Percentiles rank a stretch among this genome's conserved stretches.
Evolutionary conservation across 2,797 vertebrate species (phyloP).

Genomic region (Cossypha polioptera): DNA sequence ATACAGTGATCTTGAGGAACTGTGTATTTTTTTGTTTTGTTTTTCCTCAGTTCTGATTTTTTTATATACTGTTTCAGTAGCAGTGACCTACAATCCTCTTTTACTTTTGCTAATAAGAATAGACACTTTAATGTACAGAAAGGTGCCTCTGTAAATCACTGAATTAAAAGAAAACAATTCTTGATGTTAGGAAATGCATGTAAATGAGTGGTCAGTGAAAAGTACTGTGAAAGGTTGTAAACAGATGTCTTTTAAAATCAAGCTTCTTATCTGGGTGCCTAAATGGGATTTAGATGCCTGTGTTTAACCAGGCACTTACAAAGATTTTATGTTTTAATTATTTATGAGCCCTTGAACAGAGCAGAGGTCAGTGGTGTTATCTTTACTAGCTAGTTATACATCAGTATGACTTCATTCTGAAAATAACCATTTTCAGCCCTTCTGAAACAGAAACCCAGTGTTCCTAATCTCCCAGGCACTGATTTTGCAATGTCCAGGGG

Average conservation of each 20-base stretch:
- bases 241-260: background rate
- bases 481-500: background rate
- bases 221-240: background rate
- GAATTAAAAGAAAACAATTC: background rate
- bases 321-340: background rate
- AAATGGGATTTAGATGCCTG: background rate
- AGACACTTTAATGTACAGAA: background rate
- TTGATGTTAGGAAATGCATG: background rate
- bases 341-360: background rate
- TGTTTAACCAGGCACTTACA: background rate
- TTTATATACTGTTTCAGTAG: background rate
- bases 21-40: background rate
- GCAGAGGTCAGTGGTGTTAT: background rate
- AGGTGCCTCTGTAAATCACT: conserved; percentile 1
- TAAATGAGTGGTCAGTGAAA: background rate
- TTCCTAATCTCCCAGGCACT: background rate
- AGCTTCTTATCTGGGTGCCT: background rate
- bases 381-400: background rate
- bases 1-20: background rate
- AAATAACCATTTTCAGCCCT: background rate
- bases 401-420: background rate
- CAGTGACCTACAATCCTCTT: background rate
- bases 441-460: background rate
- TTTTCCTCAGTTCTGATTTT: background rate
- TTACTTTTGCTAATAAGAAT: background rate